Percentiles rank a stretch among this genome's conserved stretches.
phyloP scores from a whole-genome alignment of 2,888 invertebrate species.

The Phaonia tiefii region DNA sequence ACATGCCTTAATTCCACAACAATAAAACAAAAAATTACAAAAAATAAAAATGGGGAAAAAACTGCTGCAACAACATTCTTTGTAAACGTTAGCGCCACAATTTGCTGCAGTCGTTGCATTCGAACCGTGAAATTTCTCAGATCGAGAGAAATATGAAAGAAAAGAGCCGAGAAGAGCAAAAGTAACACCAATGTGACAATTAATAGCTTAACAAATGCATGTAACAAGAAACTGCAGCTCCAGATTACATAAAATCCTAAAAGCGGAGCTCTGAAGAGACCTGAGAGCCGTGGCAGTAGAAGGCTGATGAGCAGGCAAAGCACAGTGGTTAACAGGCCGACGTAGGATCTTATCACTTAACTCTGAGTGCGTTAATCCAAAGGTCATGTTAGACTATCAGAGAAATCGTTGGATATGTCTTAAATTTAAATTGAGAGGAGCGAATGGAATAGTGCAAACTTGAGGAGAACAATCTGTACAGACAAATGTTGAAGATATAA shows the following conservation, averaged over 20 bases:
- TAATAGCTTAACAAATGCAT: constrained; percentile 48
- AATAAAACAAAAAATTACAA: not conserved
- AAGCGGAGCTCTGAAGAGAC: too few relatives aligned
- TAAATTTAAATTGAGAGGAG: too few relatives aligned
- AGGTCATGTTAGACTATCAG: too few relatives aligned
- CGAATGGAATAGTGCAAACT: too few relatives aligned
- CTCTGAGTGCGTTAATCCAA: too few relatives aligned
- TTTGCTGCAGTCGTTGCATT: constrained; percentile 39
- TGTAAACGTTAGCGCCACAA: constrained; percentile 62
- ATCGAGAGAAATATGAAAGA: constrained; percentile 1
- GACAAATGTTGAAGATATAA: too few relatives aligned
- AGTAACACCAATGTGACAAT: constrained; percentile 58
- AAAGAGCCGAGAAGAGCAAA: not conserved
- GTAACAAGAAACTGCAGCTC: constrained; percentile 15
- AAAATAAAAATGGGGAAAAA: not conserved
- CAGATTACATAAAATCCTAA: constrained; percentile 14
- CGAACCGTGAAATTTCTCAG: constrained; percentile 56
- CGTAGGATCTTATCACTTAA: too few relatives aligned
- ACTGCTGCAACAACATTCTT: constrained; percentile 39
- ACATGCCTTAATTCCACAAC: constrained; percentile 9
- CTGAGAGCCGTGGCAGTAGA: not conserved
- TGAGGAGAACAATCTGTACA: too few relatives aligned
- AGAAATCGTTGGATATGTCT: too few relatives aligned
- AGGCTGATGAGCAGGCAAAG: too few relatives aligned
- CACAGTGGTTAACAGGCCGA: too few relatives aligned